phyloP scores from a whole-genome alignment of 2,797 vertebrate species.

The Scarus forsteni region DNA sequence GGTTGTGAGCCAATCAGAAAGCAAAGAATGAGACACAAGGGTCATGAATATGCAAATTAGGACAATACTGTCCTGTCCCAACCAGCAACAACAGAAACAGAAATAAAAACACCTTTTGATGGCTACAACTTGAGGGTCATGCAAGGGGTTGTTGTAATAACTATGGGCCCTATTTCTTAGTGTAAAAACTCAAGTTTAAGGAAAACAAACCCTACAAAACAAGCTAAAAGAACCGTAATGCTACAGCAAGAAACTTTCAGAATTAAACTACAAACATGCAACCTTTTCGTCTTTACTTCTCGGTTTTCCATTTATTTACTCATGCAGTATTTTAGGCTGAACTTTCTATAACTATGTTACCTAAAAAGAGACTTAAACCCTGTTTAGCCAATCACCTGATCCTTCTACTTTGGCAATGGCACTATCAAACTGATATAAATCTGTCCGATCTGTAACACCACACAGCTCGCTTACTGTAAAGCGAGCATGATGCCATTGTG shows the following conservation, averaged over 20 bases:
- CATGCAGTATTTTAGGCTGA: slow-evolving; percentile 45
- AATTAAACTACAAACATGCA: slow-evolving; percentile 52
- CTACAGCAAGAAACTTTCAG: slow-evolving; percentile 26
- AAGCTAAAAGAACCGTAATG: slow-evolving; percentile 11
- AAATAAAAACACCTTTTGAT: slow-evolving; percentile 83
- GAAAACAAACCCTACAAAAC: slow-evolving; percentile 30
- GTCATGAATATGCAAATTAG: slow-evolving; percentile 97
- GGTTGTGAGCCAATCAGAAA: slow-evolving; percentile 98
- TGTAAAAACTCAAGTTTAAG: slow-evolving; percentile 19
- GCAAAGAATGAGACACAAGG: slow-evolving; percentile 96
- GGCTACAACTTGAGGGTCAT: slow-evolving; percentile 69
- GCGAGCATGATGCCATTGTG: slow-evolving; percentile 76
- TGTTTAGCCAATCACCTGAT: slow-evolving; percentile 23
- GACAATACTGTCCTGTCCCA: slow-evolving; percentile 89
- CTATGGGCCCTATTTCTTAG: slow-evolving; percentile 36
- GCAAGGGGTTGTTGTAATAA: slow-evolving; percentile 56
- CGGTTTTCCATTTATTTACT: slow-evolving; percentile 15
- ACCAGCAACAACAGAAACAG: slow-evolving; percentile 92
- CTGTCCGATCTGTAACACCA: slow-evolving; percentile 67
- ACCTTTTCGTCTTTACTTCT: slow-evolving; percentile 26
- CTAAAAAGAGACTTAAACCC: slow-evolving; percentile 26
- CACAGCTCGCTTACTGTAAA: slow-evolving; percentile 75
- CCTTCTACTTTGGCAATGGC: slow-evolving; percentile 20
- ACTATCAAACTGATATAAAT: slow-evolving; percentile 35
- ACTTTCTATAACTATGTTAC: slow-evolving; percentile 10